Evolutionary conservation across 1,140 invertebrate genomes (phyloP).

Genomic region (Andricus grossulariae): DNA sequence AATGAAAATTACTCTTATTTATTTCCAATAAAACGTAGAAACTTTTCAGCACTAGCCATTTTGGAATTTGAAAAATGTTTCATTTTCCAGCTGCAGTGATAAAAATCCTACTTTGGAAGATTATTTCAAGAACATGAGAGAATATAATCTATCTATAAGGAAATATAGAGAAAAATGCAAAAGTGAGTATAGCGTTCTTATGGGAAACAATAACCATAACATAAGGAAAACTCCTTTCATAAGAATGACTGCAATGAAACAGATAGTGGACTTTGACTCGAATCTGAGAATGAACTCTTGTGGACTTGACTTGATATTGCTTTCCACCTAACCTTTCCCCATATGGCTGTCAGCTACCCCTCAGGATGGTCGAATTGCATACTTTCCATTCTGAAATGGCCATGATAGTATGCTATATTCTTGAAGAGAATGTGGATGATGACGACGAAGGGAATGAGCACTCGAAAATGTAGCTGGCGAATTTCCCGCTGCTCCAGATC

Average conservation of each 20-base stretch:
- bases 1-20: no score
- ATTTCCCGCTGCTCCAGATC: constrained; percentile 52
- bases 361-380: constrained; percentile 28
- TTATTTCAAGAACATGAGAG: no score
- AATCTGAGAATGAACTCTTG: constrained; percentile 8
- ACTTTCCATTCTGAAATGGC: background rate
- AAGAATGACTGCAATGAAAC: constrained; percentile 2
- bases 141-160: no score
- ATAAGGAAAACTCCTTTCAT: background rate
- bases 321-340: constrained; percentile 2
- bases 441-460: constrained; percentile 23
- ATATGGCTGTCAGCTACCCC: constrained; percentile 5
- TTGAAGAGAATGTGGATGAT: constrained; percentile 32
- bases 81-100: no score
- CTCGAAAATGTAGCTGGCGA: constrained; percentile 38
- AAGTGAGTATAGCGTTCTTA: no score
- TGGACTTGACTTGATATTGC: constrained; percentile 25
- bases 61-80: no score
- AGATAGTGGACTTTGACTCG: constrained; percentile 20
- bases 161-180: no score
- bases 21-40: no score
- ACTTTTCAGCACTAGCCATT: no score
- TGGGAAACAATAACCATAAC: no score
- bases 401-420: background rate
- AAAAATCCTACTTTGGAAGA: no score